Percentiles rank a stretch among this genome's conserved stretches.
phyloP scores from a whole-genome alignment of 2,888 invertebrate genomes.

The Alviniconcha strummeri region DNA sequence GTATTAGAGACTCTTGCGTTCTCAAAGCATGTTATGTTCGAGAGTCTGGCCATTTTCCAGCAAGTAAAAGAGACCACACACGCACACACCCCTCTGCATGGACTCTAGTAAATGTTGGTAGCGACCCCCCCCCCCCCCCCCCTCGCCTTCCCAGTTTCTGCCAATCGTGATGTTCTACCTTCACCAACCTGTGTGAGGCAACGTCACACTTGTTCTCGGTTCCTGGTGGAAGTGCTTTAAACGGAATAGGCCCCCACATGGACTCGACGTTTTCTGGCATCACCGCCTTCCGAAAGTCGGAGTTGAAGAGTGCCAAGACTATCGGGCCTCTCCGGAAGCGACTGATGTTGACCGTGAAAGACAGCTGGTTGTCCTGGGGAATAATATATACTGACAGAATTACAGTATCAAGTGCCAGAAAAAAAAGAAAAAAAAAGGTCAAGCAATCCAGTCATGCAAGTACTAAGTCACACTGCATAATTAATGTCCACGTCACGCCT shows the following conservation, averaged over 20 bases:
- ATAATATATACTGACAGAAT: too few relatives aligned
- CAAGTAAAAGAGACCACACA: not conserved
- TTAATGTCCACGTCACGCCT: too few relatives aligned
- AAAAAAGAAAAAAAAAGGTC: too few relatives aligned
- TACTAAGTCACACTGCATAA: too few relatives aligned
- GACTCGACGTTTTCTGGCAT: slow-evolving; percentile 69
- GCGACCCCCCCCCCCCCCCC: not conserved
- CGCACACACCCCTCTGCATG: not conserved
- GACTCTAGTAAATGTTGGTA: not conserved
- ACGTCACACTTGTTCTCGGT: slow-evolving; percentile 67
- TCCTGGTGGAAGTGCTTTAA: slow-evolving; percentile 63
- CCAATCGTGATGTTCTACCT: not conserved
- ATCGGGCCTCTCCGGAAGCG: slow-evolving; percentile 44
- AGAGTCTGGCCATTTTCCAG: too few relatives aligned
- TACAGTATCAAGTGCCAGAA: too few relatives aligned
- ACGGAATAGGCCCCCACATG: slow-evolving; percentile 71
- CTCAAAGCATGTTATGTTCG: too few relatives aligned
- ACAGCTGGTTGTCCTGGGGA: not conserved
- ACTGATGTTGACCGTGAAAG: not conserved
- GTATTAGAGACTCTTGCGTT: too few relatives aligned
- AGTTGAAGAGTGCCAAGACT: slow-evolving; percentile 64
- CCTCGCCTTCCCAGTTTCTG: too few relatives aligned
- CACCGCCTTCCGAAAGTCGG: slow-evolving; percentile 68
- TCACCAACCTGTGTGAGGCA: slow-evolving; percentile 67
- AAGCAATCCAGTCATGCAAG: too few relatives aligned